Base-by-base conservation (phyloP, 2,797 vertebrate genomes). In the Phataginus tetradactyla region DNA sequence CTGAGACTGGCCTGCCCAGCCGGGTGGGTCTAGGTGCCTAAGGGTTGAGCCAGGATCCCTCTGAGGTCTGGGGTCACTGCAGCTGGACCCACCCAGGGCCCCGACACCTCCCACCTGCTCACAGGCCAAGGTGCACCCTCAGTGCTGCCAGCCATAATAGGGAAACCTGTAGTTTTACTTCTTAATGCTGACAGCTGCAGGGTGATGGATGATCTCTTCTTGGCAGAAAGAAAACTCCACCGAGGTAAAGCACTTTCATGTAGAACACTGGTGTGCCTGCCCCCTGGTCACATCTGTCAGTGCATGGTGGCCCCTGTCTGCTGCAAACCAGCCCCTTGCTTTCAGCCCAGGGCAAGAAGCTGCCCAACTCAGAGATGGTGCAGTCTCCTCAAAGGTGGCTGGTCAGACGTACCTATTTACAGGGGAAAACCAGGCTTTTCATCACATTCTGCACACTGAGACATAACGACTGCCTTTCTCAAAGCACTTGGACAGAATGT, bases 381-480 rank as follows among this genome's bases (percentile, higher is more conserved):
- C 2, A 0, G 1, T 23, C 4, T 55, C 55, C 0, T 29, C 27
- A 0, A 1, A 14, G 20, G 21, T 39, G 23, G 77, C 69, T 9
- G 17, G 39, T 39, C 3, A 42, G n/a, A 2, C 13, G 12, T 7
- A 45, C 13, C 64, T 25, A 0, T 42, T 11, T 23, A 13, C 53
- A 23, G 34, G 2, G 17, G 1, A 1, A 53, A n/a, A 27, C 45
- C 3, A 12, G 37, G 13, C 78, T 84, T 21, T 2, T 9, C 45
- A 0, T 7, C 4, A 0, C 15, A 1, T 2, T 18, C 63, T 2
- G 37, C 39, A 0, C 3, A 3, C 27, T 5, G 6, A 34, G 2
- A 4, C n/a, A 0, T 2, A 6, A 10, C 0, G 0, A 53, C 5
- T 10, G 0, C 55, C 77, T 59, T 51, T 8, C 10, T 3, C 5